These are phyloP conservation scores for Shargacucullia verbasci DNA, from an alignment of 2,888 invertebrate genomes.

Conservation along the genomic window DNA sequence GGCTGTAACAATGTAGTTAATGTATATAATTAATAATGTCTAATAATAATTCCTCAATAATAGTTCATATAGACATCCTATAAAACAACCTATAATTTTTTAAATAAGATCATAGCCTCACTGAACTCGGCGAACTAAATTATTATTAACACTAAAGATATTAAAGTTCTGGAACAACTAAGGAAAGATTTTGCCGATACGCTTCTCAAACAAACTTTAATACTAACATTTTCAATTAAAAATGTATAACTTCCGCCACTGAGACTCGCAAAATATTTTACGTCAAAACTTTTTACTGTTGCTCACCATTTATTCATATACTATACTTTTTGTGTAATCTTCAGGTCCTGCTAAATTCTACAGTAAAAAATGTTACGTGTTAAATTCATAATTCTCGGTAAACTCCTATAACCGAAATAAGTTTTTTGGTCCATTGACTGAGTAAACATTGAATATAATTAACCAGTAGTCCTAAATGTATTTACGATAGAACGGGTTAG, in stretches of 20 bases:
- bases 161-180: constrained; percentile 14
- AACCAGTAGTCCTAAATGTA: constrained; percentile 2
- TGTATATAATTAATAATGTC: too few relatives aligned
- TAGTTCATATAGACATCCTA: too few relatives aligned
- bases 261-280: constrained; percentile 37
- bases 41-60: too few relatives aligned
- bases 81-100: too few relatives aligned
- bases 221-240: constrained; percentile 43
- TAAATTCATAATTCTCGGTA: too few relatives aligned
- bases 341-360: too few relatives aligned
- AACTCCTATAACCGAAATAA: too few relatives aligned
- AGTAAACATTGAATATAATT: constrained; percentile 2
- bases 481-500: background rate
- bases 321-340: background rate
- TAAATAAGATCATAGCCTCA: too few relatives aligned
- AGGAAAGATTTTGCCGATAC: constrained; percentile 30
- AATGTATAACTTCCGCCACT: constrained; percentile 32
- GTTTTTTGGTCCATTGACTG: background rate
- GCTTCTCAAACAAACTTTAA: constrained; percentile 26
- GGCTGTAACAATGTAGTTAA: too few relatives aligned
- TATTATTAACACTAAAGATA: constrained; percentile 1
- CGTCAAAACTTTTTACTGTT: constrained; percentile 35
- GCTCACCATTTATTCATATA: constrained; percentile 35
- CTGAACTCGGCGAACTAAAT: background rate
- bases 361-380: too few relatives aligned